Evolutionary conservation across 2,888 invertebrate species (phyloP).

Genomic region (Meliscaeva auricollis): DNA sequence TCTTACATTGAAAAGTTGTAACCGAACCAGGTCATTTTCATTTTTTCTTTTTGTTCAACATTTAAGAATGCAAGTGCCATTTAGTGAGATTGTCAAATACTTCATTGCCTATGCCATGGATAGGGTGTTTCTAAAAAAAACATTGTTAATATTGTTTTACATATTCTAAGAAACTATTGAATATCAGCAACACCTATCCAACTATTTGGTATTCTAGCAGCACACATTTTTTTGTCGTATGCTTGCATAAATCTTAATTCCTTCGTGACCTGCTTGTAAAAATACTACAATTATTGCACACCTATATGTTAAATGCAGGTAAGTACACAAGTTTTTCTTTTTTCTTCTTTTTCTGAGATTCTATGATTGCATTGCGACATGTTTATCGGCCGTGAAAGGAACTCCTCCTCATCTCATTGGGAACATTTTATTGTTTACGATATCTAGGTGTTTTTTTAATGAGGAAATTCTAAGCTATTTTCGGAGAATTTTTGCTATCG

Average conservation of each 20-base stretch:
- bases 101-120: conserved; percentile 13
- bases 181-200: conserved; percentile 39
- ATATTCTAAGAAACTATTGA: conserved; percentile 7
- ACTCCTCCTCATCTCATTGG: conserved; percentile 2
- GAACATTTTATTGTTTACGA: neutral
- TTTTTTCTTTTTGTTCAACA: neutral
- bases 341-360: conserved; percentile 22
- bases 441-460: conserved; percentile 12
- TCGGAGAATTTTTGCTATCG: neutral
- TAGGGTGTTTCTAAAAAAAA: conserved; percentile 35
- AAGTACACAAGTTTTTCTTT: conserved; percentile 4
- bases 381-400: conserved; percentile 56
- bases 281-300: conserved; percentile 21
- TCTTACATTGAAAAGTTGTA: neutral
- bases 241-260: conserved; percentile 69
- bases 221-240: conserved; percentile 50
- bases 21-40: too few species aligned
- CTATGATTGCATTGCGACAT: conserved; percentile 51
- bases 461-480: neutral
- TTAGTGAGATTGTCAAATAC: neutral
- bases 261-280: conserved; percentile 59
- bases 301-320: neutral
- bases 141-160: conserved; percentile 13
- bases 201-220: conserved; percentile 59
- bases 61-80: neutral